Evolutionary conservation across 1,140 invertebrate species (phyloP).

Genomic region (Telenomus remus): DNA sequence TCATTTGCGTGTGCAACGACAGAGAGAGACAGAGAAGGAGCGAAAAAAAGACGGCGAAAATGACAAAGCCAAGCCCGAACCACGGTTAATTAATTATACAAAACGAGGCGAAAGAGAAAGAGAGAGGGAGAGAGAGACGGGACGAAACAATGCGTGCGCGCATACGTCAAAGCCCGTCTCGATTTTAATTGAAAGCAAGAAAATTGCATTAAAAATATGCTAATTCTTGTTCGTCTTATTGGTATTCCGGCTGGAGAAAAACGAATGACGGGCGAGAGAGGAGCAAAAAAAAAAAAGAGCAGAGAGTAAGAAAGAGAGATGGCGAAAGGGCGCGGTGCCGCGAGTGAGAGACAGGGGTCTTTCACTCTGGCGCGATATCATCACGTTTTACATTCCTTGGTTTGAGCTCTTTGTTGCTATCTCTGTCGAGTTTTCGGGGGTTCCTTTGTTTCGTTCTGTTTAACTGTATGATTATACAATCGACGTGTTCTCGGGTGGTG

Average conservation of each 20-base stretch:
- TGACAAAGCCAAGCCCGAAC: no score
- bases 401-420: constrained; percentile 33
- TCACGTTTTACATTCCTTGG: constrained; percentile 53
- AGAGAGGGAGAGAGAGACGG: no score
- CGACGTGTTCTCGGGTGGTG: constrained; percentile 35
- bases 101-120: no score
- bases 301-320: not conserved
- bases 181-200: no score
- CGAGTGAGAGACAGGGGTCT: constrained; percentile 59
- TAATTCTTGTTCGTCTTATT: no score
- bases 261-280: no score
- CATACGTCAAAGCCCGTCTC: no score
- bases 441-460: constrained; percentile 45
- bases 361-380: constrained; percentile 61
- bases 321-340: constrained; percentile 45
- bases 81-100: no score
- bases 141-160: no score
- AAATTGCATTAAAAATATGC: no score
- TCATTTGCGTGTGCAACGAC: constrained; percentile 23
- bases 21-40: constrained; percentile 18
- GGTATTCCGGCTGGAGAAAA: no score
- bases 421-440: not conserved
- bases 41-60: constrained; percentile 1
- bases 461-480: constrained; percentile 62
- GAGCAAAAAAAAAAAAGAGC: no score